Evolutionary conservation across 2,113 vertebrate genomes (phyloP).

Genomic region (Apodemus speciosus): DNA sequence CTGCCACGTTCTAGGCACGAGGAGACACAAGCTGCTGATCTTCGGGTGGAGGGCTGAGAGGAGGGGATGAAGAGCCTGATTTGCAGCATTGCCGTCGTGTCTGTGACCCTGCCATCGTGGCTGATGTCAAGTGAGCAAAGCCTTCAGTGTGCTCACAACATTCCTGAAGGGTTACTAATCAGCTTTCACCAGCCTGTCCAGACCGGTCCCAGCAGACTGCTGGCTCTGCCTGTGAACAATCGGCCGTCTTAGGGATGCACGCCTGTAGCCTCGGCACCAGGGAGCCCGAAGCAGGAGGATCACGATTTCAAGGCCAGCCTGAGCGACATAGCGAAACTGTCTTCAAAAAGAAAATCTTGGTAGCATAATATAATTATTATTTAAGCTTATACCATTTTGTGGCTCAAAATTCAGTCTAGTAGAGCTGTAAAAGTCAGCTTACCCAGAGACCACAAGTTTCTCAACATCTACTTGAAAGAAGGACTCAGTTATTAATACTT

Average conservation of each 20-base stretch:
- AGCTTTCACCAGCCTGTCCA: not conserved
- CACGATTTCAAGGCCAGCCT: not conserved
- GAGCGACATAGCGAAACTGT: not conserved
- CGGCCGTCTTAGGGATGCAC: not conserved
- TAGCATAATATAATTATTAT: not conserved
- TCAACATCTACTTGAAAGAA: conserved; percentile 16
- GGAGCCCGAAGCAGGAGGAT: not conserved
- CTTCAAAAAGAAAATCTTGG: not conserved
- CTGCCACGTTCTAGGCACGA: conserved; percentile 11
- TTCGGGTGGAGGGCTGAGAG: not conserved
- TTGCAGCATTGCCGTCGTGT: not conserved
- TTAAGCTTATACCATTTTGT: conserved; percentile 18
- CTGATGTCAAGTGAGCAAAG: conserved; percentile 8
- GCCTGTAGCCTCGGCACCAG: too few relatives aligned
- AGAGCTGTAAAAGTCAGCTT: conserved; percentile 25
- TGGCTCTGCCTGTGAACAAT: not conserved
- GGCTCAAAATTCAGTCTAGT: conserved; percentile 42
- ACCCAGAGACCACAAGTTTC: conserved; percentile 5
- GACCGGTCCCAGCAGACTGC: not conserved
- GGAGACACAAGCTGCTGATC: not conserved
- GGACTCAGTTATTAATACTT: conserved; percentile 37
- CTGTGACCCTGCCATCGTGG: not conserved
- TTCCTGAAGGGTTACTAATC: not conserved
- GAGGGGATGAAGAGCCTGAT: not conserved
- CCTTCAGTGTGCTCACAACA: conserved; percentile 9